phyloP scores from a whole-genome alignment of 2,888 invertebrate genomes.

The Spialia ferax region DNA sequence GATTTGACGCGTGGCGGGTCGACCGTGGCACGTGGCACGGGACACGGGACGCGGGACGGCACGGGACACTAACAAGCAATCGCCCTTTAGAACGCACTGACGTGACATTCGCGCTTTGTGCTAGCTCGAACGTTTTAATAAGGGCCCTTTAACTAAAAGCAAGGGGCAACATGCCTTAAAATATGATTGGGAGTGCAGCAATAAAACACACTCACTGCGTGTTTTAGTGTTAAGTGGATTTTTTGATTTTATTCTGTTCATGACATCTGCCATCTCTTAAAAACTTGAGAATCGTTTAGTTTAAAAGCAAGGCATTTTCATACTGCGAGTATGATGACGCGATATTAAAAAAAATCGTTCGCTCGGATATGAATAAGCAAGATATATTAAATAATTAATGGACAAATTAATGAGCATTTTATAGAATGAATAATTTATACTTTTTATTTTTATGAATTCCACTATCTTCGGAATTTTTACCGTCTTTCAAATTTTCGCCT shows the following conservation, averaged over 20 bases:
- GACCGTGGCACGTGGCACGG: constrained; percentile 36
- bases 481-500: no score
- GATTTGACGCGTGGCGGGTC: constrained; percentile 55
- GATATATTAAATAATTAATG: no score
- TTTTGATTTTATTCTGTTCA: constrained; percentile 15
- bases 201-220: constrained; percentile 33
- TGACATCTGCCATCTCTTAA: constrained; percentile 29
- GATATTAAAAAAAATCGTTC: no score
- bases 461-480: no score
- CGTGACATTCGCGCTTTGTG: constrained; percentile 41
- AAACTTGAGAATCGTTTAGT: neutral
- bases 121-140: constrained; percentile 40
- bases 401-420: no score
- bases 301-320: neutral
- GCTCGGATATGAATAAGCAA: no score
- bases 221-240: constrained; percentile 33
- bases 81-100: constrained; percentile 39
- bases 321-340: neutral
- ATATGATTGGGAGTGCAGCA: constrained; percentile 28
- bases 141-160: constrained; percentile 39
- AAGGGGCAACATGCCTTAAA: constrained; percentile 38
- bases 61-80: constrained; percentile 27
- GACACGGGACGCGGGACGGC: constrained; percentile 18
- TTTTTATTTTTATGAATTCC: no score
- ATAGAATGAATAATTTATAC: no score